Percentiles rank a stretch among this genome's conserved stretches.
Evolutionary conservation across 2,113 vertebrate genomes (phyloP).

Genomic region (Neolamprologus brichardi): DNA sequence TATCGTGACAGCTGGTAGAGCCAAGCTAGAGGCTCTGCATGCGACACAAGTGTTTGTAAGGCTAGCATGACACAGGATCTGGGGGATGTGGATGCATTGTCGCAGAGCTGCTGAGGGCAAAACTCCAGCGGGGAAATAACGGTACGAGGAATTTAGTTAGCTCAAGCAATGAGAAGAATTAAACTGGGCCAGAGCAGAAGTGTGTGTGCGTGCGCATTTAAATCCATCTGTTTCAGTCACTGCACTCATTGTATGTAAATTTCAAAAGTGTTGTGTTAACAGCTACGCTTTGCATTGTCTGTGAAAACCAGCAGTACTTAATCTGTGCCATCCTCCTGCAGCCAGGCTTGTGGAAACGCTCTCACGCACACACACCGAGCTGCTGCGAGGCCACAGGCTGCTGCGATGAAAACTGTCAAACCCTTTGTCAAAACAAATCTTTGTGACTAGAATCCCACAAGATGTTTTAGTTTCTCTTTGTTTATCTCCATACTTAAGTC

Average conservation of each 20-base stretch:
- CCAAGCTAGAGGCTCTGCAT: background rate
- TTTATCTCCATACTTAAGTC: constrained; percentile 15
- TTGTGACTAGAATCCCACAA: background rate
- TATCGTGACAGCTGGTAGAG: constrained; percentile 39
- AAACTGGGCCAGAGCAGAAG: constrained; percentile 53
- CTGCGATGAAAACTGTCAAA: background rate
- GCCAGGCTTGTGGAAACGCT: background rate
- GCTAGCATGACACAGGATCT: constrained; percentile 41
- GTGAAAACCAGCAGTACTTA: background rate
- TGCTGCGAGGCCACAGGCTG: background rate
- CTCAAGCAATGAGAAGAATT: constrained; percentile 17
- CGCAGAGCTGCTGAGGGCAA: constrained; percentile 24
- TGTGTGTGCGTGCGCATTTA: background rate
- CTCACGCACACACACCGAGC: background rate
- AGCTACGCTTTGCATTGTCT: background rate
- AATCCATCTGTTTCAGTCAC: background rate
- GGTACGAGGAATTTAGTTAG: constrained; percentile 30
- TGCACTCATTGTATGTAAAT: background rate
- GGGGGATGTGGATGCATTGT: background rate
- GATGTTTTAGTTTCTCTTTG: constrained; percentile 21
- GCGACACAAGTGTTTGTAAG: constrained; percentile 5
- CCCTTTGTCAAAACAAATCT: constrained; percentile 14
- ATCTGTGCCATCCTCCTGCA: background rate
- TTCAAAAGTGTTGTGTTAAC: background rate
- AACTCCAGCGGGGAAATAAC: constrained; percentile 29